phyloP scores from a whole-genome alignment of 2,888 invertebrate species.

The Tenthredo scrophulariae region DNA sequence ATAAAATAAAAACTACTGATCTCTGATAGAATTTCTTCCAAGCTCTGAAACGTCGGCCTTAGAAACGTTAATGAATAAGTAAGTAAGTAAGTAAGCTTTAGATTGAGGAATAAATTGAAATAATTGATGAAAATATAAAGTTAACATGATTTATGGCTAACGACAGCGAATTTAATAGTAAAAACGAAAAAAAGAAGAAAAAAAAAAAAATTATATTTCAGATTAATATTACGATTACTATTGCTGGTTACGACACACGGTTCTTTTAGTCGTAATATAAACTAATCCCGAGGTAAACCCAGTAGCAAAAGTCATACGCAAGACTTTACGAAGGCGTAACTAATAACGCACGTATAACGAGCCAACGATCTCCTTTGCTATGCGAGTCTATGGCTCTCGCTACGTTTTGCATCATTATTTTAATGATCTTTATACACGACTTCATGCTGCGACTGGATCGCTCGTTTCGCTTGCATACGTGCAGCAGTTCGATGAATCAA shows the following conservation, averaged over 20 bases:
- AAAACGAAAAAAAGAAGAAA: no score
- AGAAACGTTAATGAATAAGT: not conserved
- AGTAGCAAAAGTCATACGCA: slow-evolving; percentile 39
- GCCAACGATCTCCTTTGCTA: slow-evolving; percentile 15
- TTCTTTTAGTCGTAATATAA: slow-evolving; percentile 7
- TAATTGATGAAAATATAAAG: not conserved
- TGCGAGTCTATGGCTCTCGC: slow-evolving; percentile 17
- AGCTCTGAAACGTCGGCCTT: not conserved
- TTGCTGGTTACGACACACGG: not conserved
- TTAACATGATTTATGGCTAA: not conserved
- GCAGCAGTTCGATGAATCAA: slow-evolving; percentile 1
- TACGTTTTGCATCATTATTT: slow-evolving; percentile 52
- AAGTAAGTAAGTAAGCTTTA: not conserved
- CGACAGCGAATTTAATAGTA: not conserved
- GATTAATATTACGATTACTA: slow-evolving; percentile 6
- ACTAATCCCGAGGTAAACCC: slow-evolving; percentile 14
- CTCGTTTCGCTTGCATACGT: slow-evolving; percentile 7
- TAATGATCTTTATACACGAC: slow-evolving; percentile 43
- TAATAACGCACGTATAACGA: slow-evolving; percentile 48
- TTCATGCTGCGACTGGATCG: slow-evolving; percentile 23
- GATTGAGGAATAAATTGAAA: not conserved
- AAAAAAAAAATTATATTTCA: not conserved
- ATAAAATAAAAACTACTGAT: not conserved
- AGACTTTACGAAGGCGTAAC: slow-evolving; percentile 8
- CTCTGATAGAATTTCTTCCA: not conserved